These are phyloP conservation scores for Pocillopora verrucosa DNA, from an alignment of 64 coral and sea anemone genomes.

Conservation along the genomic window DNA sequence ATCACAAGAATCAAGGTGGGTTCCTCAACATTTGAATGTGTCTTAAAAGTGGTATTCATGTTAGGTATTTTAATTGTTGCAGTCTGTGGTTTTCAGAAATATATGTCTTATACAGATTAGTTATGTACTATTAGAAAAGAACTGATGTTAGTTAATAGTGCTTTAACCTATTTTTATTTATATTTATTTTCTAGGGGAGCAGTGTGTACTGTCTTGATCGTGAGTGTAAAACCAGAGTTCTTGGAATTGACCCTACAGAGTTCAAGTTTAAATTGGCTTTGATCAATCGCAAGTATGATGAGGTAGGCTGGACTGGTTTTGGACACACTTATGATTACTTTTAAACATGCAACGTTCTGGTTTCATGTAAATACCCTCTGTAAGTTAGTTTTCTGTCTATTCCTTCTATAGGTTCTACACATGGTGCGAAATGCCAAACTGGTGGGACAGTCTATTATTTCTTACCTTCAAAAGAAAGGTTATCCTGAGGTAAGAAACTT, in stretches of 20 bases:
- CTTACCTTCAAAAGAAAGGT: conserved; percentile 95
- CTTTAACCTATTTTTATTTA: conserved; percentile 9
- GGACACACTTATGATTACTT: too few relatives aligned
- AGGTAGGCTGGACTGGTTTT: conserved; percentile 39
- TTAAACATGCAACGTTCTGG: too few relatives aligned
- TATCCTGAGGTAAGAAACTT: conserved; percentile 84
- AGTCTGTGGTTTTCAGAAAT: too few relatives aligned
- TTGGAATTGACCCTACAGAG: conserved; percentile 98
- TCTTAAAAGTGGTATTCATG: neutral
- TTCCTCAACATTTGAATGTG: neutral
- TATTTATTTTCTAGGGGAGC: conserved; percentile 69
- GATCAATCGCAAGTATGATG: conserved; percentile 98
- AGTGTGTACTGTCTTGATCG: conserved; percentile 98
- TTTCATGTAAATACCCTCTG: neutral
- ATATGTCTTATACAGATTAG: too few relatives aligned
- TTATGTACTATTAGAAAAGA: too few relatives aligned
- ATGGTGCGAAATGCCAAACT: conserved; percentile 99
- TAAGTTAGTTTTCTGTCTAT: neutral
- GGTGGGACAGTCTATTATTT: conserved; percentile 98
- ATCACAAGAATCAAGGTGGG: conserved; percentile 98
- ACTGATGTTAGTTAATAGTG: neutral
- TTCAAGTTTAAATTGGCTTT: conserved; percentile 97
- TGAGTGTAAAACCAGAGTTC: conserved; percentile 96
- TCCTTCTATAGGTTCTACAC: conserved; percentile 72
- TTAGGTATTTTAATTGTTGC: too few relatives aligned